Percentiles rank a stretch among this genome's conserved stretches.
Conservation (phyloP, 2,888 invertebrate species). For the Dryomyza anilis region DNA sequence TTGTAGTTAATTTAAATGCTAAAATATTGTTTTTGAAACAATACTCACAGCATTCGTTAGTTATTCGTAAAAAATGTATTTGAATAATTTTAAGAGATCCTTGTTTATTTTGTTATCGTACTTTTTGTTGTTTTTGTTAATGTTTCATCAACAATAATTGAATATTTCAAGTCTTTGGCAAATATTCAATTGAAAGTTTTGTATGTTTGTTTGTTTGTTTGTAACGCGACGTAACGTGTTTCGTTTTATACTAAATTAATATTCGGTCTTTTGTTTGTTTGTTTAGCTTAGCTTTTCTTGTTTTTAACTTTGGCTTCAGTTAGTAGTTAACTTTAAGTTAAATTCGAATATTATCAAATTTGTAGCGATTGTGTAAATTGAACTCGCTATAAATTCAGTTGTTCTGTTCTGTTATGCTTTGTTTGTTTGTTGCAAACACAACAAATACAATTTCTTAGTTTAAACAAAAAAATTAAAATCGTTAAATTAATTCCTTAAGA, state of each 20-base stretch:
- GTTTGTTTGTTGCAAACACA: constrained; percentile 5
- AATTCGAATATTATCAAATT: constrained; percentile 29
- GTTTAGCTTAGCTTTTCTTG: constrained; percentile 23
- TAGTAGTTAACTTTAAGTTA: constrained; percentile 20
- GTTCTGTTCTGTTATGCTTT: not conserved
- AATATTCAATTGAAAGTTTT: constrained; percentile 10
- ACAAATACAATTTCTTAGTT: constrained; percentile 15
- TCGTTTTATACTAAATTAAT: constrained; percentile 21
- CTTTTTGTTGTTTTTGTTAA: constrained; percentile 15
- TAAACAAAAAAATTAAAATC: constrained; percentile 17
- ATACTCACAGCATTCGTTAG: constrained; percentile 37
- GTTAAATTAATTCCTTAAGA: constrained; percentile 12
- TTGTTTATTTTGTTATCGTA: constrained; percentile 27
- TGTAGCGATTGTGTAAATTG: constrained; percentile 14
- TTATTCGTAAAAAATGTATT: constrained; percentile 22
- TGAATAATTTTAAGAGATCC: constrained; percentile 30
- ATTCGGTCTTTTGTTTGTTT: no score
- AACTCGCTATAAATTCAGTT: not conserved
- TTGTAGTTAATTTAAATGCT: constrained; percentile 41
- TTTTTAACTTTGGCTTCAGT: constrained; percentile 26
- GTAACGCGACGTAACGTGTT: constrained; percentile 7
- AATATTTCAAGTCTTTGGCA: not conserved
- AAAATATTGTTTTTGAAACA: constrained; percentile 39
- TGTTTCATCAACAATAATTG: constrained; percentile 22
- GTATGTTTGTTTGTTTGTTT: not conserved